A percentile compares a stretch with the other conserved stretches of the same genome.
Evolutionary conservation across 35 echinoderm and acorn worm species (phyloP).

Genomic region (Holothuria glaberrima): DNA sequence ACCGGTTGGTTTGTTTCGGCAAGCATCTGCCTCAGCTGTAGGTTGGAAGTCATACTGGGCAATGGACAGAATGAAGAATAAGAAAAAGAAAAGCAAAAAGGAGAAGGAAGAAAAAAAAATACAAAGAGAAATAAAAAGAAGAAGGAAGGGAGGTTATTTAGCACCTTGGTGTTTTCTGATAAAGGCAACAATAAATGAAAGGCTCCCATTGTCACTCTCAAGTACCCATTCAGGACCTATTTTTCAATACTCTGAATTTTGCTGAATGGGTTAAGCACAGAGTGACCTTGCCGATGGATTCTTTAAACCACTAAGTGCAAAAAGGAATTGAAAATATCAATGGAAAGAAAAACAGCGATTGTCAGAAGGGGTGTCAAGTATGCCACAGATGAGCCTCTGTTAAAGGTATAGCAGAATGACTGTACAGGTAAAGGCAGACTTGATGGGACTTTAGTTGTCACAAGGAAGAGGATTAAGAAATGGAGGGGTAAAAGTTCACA

Average conservation of each 20-base stretch:
- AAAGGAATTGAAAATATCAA: no score
- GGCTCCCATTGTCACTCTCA: no score
- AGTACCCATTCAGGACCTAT: no score
- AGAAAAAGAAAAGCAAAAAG: neutral
- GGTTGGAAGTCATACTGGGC: no score
- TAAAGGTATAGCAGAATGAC: neutral
- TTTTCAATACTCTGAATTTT: no score
- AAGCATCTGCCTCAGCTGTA: no score
- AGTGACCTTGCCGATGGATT: no score
- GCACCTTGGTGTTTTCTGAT: neutral
- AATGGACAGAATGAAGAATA: neutral
- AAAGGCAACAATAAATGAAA: no score
- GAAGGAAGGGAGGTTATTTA: neutral
- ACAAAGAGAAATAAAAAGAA: neutral
- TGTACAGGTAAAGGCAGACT: conserved; percentile 28
- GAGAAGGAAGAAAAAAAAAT: neutral
- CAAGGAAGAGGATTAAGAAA: conserved; percentile 2
- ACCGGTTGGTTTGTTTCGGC: neutral
- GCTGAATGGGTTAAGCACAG: no score
- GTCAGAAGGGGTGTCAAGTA: conserved; percentile 12
- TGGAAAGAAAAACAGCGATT: neutral
- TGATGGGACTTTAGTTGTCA: neutral
- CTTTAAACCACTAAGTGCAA: no score
- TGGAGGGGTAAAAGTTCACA: conserved; percentile 7
- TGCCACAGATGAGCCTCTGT: neutral